A percentile compares a stretch with the other conserved stretches of the same genome.
Evolutionary conservation across 2,113 vertebrate species (phyloP).

Genomic region (Eudyptes chrysolophus): DNA sequence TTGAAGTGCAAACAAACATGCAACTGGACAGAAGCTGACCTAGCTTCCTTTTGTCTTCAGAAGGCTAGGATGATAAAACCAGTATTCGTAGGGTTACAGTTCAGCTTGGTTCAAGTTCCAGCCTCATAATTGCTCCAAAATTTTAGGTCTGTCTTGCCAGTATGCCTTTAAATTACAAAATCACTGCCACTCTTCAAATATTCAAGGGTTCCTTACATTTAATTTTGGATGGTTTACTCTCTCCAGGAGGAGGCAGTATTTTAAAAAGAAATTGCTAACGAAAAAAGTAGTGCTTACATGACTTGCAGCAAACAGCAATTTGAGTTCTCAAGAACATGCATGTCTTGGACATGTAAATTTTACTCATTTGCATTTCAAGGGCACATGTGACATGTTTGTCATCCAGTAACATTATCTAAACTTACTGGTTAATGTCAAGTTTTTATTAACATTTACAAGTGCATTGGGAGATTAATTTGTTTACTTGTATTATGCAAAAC

Average conservation of each 20-base stretch:
- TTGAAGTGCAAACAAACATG: background rate
- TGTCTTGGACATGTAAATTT: background rate
- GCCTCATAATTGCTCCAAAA: background rate
- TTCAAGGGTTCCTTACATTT: slow-evolving; percentile 44
- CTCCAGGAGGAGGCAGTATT: slow-evolving; percentile 6
- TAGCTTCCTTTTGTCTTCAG: background rate
- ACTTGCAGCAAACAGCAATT: slow-evolving; percentile 6
- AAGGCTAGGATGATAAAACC: background rate
- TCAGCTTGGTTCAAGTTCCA: background rate
- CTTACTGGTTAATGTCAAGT: slow-evolving; percentile 30
- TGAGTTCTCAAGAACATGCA: background rate
- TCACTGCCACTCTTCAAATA: slow-evolving; percentile 30
- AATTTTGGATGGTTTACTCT: slow-evolving; percentile 21
- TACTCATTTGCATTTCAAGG: slow-evolving; percentile 19
- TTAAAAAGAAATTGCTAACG: background rate
- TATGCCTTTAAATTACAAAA: slow-evolving; percentile 36
- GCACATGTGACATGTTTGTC: background rate
- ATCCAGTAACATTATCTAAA: slow-evolving; percentile 7
- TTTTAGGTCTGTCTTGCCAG: slow-evolving; percentile 21
- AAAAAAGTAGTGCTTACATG: background rate
- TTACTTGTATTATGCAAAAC: slow-evolving; percentile 59
- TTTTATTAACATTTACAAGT: slow-evolving; percentile 59
- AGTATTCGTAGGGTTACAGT: background rate
- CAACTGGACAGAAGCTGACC: background rate
- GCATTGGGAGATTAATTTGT: slow-evolving; percentile 55